Percentiles rank a stretch among this genome's conserved stretches.
Evolutionary conservation across 2,888 invertebrate species (phyloP).

Genomic region (Hymenopus coronatus): DNA sequence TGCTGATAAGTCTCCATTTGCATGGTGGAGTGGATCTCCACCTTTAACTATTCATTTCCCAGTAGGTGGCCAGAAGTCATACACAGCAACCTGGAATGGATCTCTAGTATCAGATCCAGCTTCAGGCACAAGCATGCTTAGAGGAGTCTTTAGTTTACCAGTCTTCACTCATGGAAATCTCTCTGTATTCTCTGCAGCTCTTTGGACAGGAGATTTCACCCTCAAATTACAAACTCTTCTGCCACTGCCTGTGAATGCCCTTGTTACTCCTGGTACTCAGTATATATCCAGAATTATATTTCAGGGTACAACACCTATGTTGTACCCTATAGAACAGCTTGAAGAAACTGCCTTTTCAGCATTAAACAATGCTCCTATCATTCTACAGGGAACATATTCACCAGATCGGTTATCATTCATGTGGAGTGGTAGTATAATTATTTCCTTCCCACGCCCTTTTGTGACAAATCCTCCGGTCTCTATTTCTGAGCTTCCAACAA

Average conservation of each 20-base stretch:
- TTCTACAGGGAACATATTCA: constrained; percentile 33
- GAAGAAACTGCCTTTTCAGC: background rate
- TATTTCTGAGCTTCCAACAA: background rate
- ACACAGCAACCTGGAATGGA: background rate
- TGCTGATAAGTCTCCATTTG: background rate
- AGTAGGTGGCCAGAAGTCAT: background rate
- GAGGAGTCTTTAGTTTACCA: background rate
- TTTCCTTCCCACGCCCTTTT: background rate
- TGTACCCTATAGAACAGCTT: background rate
- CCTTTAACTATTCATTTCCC: constrained; percentile 13
- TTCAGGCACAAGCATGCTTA: background rate
- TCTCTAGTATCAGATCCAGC: background rate
- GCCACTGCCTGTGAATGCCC: background rate
- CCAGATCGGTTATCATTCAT: constrained; percentile 30
- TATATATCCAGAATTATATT: background rate
- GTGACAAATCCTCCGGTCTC: background rate
- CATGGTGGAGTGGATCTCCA: background rate
- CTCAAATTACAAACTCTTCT: background rate
- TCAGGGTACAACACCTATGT: background rate
- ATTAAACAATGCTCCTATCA: constrained; percentile 20
- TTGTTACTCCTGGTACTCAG: background rate
- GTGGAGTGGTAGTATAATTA: constrained; percentile 31
- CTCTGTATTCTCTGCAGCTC: background rate
- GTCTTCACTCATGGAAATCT: background rate
- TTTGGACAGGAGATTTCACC: background rate